A percentile compares a stretch with the other conserved stretches of the same genome.
Conservation (phyloP, 2,113 vertebrate genomes). For the Jacana jacana region DNA sequence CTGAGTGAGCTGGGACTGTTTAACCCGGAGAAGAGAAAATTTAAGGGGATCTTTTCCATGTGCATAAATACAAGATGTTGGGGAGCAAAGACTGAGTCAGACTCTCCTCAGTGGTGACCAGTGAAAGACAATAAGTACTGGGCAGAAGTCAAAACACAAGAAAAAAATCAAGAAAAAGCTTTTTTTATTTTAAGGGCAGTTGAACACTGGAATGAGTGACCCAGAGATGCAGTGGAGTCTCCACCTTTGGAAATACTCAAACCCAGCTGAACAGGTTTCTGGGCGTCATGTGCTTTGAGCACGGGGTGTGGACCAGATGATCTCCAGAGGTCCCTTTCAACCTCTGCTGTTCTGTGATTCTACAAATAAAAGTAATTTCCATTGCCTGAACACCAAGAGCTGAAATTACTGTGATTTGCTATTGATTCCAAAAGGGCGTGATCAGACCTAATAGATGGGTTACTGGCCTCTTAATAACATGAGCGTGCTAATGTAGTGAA, state of each 20-base stretch:
- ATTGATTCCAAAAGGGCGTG: background rate
- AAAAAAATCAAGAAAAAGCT: background rate
- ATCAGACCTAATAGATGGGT: background rate
- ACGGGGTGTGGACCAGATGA: background rate
- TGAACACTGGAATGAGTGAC: background rate
- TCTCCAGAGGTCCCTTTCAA: background rate
- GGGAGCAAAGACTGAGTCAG: background rate
- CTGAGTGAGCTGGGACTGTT: background rate
- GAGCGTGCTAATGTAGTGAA: background rate
- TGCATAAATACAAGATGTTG: background rate
- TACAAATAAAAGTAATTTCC: background rate
- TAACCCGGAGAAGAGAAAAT: background rate
- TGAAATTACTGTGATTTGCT: background rate
- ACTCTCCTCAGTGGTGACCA: background rate
- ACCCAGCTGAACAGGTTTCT: background rate
- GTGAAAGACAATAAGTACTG: background rate
- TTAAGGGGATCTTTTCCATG: background rate
- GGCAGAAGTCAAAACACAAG: background rate
- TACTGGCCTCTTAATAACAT: background rate
- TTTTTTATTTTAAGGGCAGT: background rate
- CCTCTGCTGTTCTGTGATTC: background rate
- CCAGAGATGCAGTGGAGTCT: background rate
- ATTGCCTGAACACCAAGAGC: background rate
- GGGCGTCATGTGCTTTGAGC: background rate
- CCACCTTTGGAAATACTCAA: background rate